phyloP scores from a whole-genome alignment of 2,113 vertebrate genomes.

The Misgurnus anguillicaudatus region DNA sequence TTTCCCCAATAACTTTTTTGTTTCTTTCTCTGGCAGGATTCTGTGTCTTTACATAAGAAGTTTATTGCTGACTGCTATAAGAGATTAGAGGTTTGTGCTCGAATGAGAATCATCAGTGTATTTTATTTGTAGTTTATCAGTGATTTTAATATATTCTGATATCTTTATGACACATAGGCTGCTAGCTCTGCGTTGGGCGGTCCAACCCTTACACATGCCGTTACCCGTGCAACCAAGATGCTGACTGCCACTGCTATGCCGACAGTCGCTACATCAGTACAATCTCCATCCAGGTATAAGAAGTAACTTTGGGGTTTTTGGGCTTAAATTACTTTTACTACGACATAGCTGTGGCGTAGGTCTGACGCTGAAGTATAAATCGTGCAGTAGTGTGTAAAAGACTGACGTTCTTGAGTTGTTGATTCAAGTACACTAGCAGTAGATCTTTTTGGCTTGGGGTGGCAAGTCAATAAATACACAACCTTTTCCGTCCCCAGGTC shows the following conservation, averaged over 20 bases:
- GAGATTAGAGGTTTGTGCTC: slow-evolving; percentile 85
- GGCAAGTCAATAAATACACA: neutral
- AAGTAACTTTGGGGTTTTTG: slow-evolving; percentile 58
- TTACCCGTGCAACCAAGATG: slow-evolving; percentile 98
- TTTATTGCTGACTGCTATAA: slow-evolving; percentile 99
- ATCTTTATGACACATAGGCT: slow-evolving; percentile 74
- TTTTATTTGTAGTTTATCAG: neutral
- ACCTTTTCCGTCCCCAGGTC: slow-evolving; percentile 75
- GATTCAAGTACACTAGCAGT: neutral
- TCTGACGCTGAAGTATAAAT: too few relatives aligned
- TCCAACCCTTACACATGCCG: slow-evolving; percentile 94
- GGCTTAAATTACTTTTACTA: too few relatives aligned
- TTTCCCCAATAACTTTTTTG: slow-evolving; percentile 62
- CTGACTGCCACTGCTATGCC: slow-evolving; percentile 98
- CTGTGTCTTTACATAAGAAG: slow-evolving; percentile 97
- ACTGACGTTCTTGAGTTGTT: neutral
- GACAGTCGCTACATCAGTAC: slow-evolving; percentile 95
- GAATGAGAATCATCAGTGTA: neutral
- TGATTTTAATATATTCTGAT: neutral
- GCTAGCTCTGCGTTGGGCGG: slow-evolving; percentile 96
- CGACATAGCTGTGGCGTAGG: too few relatives aligned
- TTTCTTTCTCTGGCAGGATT: slow-evolving; percentile 81
- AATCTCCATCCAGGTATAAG: slow-evolving; percentile 94
- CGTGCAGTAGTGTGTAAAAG: too few relatives aligned
- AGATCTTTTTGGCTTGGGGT: neutral